Base-by-base conservation (phyloP, 2,113 vertebrate species). In the Paramisgurnus dabryanus region DNA sequence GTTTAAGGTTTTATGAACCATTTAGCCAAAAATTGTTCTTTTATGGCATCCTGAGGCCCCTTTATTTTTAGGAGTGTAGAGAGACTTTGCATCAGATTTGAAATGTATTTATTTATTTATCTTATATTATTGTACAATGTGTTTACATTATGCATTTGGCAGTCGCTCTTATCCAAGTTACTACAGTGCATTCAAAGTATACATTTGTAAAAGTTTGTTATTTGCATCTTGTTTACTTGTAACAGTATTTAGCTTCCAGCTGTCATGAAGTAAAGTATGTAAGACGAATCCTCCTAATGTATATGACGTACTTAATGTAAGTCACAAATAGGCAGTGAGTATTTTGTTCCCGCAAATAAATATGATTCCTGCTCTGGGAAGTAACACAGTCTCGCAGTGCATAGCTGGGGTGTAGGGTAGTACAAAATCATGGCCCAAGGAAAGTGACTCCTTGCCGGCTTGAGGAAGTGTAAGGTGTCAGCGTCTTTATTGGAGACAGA, bases 341-440 rank as follows among this genome's bases (percentile, higher is more conserved):
- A 82, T 76, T 78, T 81, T 81, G 71, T 69, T 73, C 15, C 76
- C 27, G 85, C 87, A 86, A 90, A 92, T 91, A 92, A 91, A 92
- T 92, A 91, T 89, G 88, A 87, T 86, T 85, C 87, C 80, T 60
- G 81, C 84, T 85, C 81, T 87, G 88, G 88, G 87, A 89, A 92
- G 87, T 88, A 87, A 89, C 86, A 86, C 79, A 60, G 85, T 83
- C 68, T 84, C 69, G 27, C 57, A 63, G 76, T 53, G 60, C 40
- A 70, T 57, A 34, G 63, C 43, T 49, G 39, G 5, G 70, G 41
- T 53, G 50, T 53, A 64, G n/a, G 60, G 45, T 60, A 45, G 60
- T 73, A 67, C 27, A 34, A 34, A 34, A 34, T 34, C 27, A 40
- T 61, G 18, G 15, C 79, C 18, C 57, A 50, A 80, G 41, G 50